Evolutionary conservation across 2,888 invertebrate species (phyloP).

Genomic region (Homarus gammarus): DNA sequence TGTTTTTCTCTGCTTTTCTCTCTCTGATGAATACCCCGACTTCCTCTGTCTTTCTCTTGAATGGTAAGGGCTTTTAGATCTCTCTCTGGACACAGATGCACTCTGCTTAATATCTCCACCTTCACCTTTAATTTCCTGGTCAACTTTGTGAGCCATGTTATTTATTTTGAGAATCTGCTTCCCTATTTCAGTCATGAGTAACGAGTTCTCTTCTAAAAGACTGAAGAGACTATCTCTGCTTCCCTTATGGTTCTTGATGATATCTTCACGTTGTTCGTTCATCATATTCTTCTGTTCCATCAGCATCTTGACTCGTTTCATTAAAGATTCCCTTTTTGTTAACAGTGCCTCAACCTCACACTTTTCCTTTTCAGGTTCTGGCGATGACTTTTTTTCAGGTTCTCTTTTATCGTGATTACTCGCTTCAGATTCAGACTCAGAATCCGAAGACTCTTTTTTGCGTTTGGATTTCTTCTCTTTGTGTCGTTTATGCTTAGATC

Average conservation of each 20-base stretch:
- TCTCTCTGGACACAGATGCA: conserved; percentile 19
- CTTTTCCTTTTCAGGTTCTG: conserved; percentile 1
- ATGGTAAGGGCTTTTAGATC: conserved; percentile 31
- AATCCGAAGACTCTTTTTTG: conserved; percentile 35
- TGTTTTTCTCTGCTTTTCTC: conserved; percentile 11
- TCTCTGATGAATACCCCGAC: conserved; percentile 12
- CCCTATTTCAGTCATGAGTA: conserved; percentile 55
- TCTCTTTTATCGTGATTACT: conserved; percentile 18
- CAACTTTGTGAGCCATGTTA: conserved; percentile 37
- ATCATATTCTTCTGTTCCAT: conserved; percentile 47
- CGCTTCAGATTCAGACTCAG: conserved; percentile 9
- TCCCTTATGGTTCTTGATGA: conserved; percentile 62
- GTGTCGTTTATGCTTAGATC: conserved; percentile 25
- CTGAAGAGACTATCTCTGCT: conserved; percentile 43
- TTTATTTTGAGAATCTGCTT: conserved; percentile 62
- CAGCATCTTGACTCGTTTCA: conserved; percentile 38
- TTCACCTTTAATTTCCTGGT: conserved; percentile 32
- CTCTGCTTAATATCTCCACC: background rate
- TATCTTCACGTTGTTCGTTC: conserved; percentile 41
- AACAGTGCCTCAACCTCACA: conserved; percentile 26
- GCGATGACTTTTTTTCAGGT: conserved; percentile 24
- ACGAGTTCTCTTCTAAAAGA: conserved; percentile 58
- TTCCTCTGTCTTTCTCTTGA: conserved; percentile 21
- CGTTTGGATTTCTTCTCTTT: conserved; percentile 51
- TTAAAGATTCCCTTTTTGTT: conserved; percentile 31